Evolutionary conservation across 2,888 invertebrate genomes (phyloP), one percentile per base, ranked within the genome.

Genomic region (Drosophila bunnanda): DNA sequence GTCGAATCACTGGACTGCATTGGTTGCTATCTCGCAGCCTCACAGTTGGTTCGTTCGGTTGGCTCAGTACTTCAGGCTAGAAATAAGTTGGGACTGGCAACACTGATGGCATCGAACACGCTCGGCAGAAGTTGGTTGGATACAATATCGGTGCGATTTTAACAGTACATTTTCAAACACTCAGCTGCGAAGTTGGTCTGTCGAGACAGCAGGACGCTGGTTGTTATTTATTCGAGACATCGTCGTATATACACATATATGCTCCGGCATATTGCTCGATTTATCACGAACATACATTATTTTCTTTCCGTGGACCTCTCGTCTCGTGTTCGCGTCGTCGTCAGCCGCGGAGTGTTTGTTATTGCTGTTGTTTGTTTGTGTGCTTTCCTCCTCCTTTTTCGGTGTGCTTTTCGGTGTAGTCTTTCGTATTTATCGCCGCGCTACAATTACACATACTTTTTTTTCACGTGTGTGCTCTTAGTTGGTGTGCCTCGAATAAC

Each of bases 401-500:
- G 34, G 50, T 52, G 50, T 34, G 34, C 50, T 60, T 59, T 60
- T 60, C 56, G 56, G 41, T 39, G 43, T 55, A 53, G 36, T 54
- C 38, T 39, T 38, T 54, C 55, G 55, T 54, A 55, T 55, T 59
- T 59, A 59, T 55, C 59, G 48, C 61, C 22, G 48, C 50, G 50
- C 50, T 52, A 60, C 61, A 61, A 25, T 41, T 50, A 60, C 34
- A 44, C 32, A 56, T 30, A 55, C 32, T 50, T 32, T 68, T 65
- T 69, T 64, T 65, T 57, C 44, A 57, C 65, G 56, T 72, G 43
- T 71, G 28, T 60, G 34, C 28, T 64, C 48, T 48, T 44, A 43
- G n/a, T 34, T 44, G 59, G 57, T 52, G 57, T 52, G 50, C 55
- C 70, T 70, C 60, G 72, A 83, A 77, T 66, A 77, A 73, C 68